Percentiles rank a stretch among this genome's conserved stretches.
These are phyloP conservation scores for Lepidurus arcticus DNA, from an alignment of 1,140 invertebrate species.

Conservation along the genomic window DNA sequence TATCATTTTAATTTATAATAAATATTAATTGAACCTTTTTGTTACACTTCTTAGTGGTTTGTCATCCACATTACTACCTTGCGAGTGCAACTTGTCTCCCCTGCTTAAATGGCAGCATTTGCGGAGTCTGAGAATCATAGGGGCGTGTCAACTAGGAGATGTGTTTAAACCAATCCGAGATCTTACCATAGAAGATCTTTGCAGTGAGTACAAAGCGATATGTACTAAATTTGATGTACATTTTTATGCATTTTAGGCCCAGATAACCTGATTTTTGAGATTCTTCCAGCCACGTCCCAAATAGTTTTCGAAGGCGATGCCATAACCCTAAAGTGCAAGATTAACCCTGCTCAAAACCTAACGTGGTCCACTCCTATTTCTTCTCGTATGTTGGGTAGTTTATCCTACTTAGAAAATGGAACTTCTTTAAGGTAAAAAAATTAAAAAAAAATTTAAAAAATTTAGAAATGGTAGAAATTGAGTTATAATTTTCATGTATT, in stretches of 20 bases:
- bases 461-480: neutral
- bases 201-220: neutral
- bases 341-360: neutral
- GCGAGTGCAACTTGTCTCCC: neutral
- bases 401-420: neutral
- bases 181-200: neutral
- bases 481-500: neutral
- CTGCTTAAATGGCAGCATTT: slow-evolving; percentile 3
- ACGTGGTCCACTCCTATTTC: neutral
- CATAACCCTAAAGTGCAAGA: neutral
- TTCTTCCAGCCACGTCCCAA: neutral
- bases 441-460: neutral
- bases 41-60: neutral
- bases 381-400: neutral
- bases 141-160: neutral
- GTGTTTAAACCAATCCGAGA: neutral
- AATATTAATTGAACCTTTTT: neutral
- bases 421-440: neutral
- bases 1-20: neutral
- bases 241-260: neutral
- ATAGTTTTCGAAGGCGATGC: neutral
- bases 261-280: neutral
- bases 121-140: neutral
- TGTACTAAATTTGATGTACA: neutral
- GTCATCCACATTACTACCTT: neutral